Conservation (phyloP, 2,888 invertebrate species). For the Eumacrocentrus americanus region DNA sequence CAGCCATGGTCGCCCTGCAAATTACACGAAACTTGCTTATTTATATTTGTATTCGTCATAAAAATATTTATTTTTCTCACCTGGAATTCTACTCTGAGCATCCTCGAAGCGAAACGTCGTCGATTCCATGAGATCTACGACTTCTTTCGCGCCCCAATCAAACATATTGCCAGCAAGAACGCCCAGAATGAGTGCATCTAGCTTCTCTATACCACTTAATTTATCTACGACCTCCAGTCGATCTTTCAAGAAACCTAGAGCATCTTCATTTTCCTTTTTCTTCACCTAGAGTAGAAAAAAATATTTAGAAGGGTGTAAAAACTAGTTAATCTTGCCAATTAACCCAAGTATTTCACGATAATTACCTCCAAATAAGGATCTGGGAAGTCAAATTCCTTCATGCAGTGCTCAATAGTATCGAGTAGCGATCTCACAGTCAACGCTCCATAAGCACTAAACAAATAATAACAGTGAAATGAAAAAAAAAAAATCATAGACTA, state of each 20-base stretch:
- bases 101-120: constrained; percentile 80
- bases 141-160: constrained; percentile 96
- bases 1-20: constrained; percentile 83
- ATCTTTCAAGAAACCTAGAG: constrained; percentile 72
- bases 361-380: constrained; percentile 76
- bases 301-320: too few species aligned
- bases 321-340: neutral
- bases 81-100: constrained; percentile 81
- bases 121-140: constrained; percentile 80
- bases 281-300: constrained; percentile 69
- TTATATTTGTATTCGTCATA: too few species aligned
- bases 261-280: constrained; percentile 82
- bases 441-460: constrained; percentile 73
- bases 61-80: too few species aligned
- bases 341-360: constrained; percentile 2
- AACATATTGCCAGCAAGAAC: constrained; percentile 88
- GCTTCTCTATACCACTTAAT: constrained; percentile 63
- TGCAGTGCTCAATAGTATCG: constrained; percentile 89
- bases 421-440: constrained; percentile 88
- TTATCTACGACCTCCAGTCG: constrained; percentile 75
- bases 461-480: neutral
- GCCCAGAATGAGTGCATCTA: constrained; percentile 65
- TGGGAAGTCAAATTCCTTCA: constrained; percentile 89
- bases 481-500: neutral
- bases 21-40: too few species aligned